These are phyloP conservation scores for Trigoniulus corallinus DNA, from an alignment of 1,140 invertebrate genomes.

Conservation along the genomic window DNA sequence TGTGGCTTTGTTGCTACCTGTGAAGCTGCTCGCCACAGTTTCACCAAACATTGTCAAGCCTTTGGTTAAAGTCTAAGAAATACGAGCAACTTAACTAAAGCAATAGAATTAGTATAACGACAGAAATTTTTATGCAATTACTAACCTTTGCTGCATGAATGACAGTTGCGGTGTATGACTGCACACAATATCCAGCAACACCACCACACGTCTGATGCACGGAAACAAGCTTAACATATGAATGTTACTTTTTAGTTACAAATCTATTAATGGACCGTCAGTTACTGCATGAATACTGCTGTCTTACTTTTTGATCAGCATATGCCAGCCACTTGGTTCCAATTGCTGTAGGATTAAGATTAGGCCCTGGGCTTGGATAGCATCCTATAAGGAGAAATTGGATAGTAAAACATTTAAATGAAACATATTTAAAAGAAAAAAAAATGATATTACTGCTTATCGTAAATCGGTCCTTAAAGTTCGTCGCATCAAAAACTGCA, in stretches of 20 bases:
- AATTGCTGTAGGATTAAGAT: constrained; percentile 73
- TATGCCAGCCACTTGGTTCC: constrained; percentile 49
- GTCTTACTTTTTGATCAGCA: constrained; percentile 55
- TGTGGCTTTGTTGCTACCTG: constrained; percentile 36
- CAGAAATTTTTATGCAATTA: background rate
- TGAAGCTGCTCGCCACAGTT: constrained; percentile 75
- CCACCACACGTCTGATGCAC: constrained; percentile 73
- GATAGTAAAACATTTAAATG: background rate
- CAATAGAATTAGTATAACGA: constrained; percentile 6
- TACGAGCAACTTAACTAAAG: background rate
- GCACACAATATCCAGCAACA: constrained; percentile 43
- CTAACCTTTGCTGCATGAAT: constrained; percentile 79
- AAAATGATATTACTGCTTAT: constrained; percentile 47
- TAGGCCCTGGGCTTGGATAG: constrained; percentile 64
- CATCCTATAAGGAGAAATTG: constrained; percentile 32
- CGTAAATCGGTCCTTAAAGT: constrained; percentile 64
- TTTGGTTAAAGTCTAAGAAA: constrained; percentile 29
- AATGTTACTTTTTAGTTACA: no score
- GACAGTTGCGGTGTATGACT: constrained; percentile 88
- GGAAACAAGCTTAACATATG: constrained; percentile 43
- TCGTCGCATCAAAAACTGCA: constrained; percentile 74
- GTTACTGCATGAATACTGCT: no score
- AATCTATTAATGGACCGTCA: no score
- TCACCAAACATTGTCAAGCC: constrained; percentile 64
- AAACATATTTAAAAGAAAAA: background rate